Evolutionary conservation across 2,888 invertebrate genomes (phyloP).

Genomic region (Tiliacea aurago): DNA sequence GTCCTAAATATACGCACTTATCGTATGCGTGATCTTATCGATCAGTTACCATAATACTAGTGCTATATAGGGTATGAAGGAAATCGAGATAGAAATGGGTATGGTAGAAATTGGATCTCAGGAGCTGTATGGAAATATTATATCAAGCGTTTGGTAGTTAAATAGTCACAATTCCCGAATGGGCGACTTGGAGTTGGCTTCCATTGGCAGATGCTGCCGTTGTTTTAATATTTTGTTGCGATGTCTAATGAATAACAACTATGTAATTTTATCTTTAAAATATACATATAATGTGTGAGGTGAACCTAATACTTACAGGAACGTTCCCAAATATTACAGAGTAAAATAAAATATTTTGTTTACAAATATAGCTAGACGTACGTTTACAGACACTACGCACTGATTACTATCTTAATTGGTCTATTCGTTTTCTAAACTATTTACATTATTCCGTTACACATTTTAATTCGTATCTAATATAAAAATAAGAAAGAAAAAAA

Average conservation of each 20-base stretch:
- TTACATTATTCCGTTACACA: no score
- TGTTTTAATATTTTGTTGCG: no score
- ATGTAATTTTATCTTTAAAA: no score
- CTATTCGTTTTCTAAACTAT: background rate
- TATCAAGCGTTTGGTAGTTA: no score
- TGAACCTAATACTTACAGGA: no score
- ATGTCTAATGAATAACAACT: no score
- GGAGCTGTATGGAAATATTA: background rate
- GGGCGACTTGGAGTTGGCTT: no score
- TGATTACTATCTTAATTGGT: background rate
- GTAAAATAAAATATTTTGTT: background rate
- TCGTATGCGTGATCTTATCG: slow-evolving; percentile 49
- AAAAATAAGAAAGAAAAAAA: no score
- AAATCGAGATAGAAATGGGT: slow-evolving; percentile 8
- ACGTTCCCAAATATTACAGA: background rate
- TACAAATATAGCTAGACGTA: background rate
- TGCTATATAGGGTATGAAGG: background rate
- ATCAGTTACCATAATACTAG: slow-evolving; percentile 22
- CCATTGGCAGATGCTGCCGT: no score
- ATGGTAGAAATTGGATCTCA: background rate
- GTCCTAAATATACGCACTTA: slow-evolving; percentile 72
- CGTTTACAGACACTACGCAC: background rate
- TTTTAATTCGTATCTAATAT: background rate
- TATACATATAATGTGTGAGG: no score
- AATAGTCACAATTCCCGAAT: no score